These are phyloP conservation scores for Meandrusa payeni DNA, from an alignment of 2,888 invertebrate species.

Conservation along the genomic window DNA sequence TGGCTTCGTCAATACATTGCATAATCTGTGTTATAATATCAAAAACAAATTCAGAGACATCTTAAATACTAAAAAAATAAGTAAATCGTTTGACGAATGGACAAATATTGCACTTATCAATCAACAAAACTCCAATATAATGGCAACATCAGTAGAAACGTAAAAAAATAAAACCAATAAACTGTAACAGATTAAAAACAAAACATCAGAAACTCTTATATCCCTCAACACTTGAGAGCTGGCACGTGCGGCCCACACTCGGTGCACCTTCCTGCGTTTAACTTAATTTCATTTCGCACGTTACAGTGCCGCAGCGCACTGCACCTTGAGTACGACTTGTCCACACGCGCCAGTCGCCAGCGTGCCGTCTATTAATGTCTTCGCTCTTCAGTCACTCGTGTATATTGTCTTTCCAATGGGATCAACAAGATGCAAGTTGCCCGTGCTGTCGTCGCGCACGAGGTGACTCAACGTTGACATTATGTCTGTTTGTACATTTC, in stretches of 20 bases:
- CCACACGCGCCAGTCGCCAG: too few species aligned
- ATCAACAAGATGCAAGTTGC: too few species aligned
- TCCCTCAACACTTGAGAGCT: constrained; percentile 26
- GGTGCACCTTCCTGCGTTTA: background rate
- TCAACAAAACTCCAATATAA: constrained; percentile 15
- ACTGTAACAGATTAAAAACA: constrained; percentile 27
- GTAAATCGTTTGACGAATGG: constrained; percentile 26
- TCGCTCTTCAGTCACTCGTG: too few species aligned
- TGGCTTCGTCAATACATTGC: too few species aligned
- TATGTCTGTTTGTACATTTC: too few species aligned
- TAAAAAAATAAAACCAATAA: constrained; percentile 9
- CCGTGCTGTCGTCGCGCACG: too few species aligned
- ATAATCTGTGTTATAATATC: too few species aligned
- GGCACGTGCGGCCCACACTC: constrained; percentile 21
- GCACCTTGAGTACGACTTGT: too few species aligned
- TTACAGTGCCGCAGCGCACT: constrained; percentile 12
- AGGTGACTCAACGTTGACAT: too few species aligned
- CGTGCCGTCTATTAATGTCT: too few species aligned
- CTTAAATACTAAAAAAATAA: constrained; percentile 20
- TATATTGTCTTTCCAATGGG: too few species aligned
- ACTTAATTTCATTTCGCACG: constrained; percentile 18
- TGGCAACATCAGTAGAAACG: constrained; percentile 17
- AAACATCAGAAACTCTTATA: constrained; percentile 29
- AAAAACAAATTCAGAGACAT: constrained; percentile 9
- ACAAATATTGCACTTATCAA: constrained; percentile 31